These are phyloP conservation scores for Chloroceryle aenea DNA, from an alignment of 2,113 vertebrate species.

Conservation along the genomic window DNA sequence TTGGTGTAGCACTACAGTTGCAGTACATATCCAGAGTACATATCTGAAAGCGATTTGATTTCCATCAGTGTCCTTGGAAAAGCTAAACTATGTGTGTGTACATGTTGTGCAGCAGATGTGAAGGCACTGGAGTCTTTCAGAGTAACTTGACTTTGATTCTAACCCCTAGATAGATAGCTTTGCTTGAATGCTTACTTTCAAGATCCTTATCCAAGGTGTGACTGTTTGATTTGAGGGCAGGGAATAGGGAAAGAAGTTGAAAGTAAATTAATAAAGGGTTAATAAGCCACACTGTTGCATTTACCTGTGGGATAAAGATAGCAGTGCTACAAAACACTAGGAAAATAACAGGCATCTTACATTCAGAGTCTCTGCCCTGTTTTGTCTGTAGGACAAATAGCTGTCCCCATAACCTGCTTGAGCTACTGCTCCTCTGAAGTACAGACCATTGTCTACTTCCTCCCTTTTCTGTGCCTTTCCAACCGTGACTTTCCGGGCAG, in stretches of 20 bases:
- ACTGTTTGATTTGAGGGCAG: not conserved
- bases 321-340: not conserved
- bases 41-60: not conserved
- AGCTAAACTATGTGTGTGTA: not conserved
- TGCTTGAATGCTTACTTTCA: not conserved
- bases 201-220: not conserved
- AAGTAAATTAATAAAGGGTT: not conserved
- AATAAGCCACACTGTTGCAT: not conserved
- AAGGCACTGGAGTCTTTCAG: not conserved
- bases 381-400: not conserved
- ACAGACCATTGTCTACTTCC: not conserved
- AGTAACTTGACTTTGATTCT: not conserved
- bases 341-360: not conserved
- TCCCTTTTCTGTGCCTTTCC: not conserved
- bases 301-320: not conserved
- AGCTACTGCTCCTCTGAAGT: not conserved
- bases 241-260: not conserved
- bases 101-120: not conserved
- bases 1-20: not conserved
- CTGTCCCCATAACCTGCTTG: not conserved
- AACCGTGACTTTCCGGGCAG: not conserved
- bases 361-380: not conserved
- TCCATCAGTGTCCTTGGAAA: not conserved
- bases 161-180: not conserved
- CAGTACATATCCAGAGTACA: not conserved